Conservation (phyloP, 2,113 vertebrate genomes). For the Lates calcarifer region DNA sequence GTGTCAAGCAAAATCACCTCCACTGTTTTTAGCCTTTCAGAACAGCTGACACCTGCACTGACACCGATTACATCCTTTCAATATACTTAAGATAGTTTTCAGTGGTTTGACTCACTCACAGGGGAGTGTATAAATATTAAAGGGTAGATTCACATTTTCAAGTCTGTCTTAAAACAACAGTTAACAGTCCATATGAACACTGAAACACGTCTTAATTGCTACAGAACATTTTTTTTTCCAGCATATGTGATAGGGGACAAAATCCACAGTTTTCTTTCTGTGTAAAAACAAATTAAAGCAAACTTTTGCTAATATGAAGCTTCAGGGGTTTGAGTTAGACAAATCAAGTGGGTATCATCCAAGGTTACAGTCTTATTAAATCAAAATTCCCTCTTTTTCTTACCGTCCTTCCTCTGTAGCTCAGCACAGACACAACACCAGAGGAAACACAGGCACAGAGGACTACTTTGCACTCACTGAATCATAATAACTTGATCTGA, state of each 20-base stretch:
- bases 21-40: neutral
- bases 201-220: neutral
- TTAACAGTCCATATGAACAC: too few relatives aligned
- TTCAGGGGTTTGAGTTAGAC: neutral
- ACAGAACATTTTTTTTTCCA: neutral
- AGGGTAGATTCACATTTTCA: too few relatives aligned
- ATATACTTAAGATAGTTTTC: neutral
- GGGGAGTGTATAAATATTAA: neutral
- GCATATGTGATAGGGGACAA: neutral
- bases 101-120: neutral
- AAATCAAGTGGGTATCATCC: neutral
- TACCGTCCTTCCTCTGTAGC: neutral
- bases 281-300: neutral
- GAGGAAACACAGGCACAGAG: neutral
- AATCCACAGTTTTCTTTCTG: accelerated
- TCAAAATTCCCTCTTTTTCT: neutral
- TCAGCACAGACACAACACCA: neutral
- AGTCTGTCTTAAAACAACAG: neutral
- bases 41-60: slow-evolving; percentile 6
- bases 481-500: slow-evolving; percentile 6
- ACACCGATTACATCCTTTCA: slow-evolving; percentile 1
- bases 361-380: neutral
- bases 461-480: too few relatives aligned
- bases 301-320: neutral
- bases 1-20: slow-evolving; percentile 13